Base-by-base conservation (phyloP, 2,797 vertebrate genomes). In the Leptatherina wallacei region DNA sequence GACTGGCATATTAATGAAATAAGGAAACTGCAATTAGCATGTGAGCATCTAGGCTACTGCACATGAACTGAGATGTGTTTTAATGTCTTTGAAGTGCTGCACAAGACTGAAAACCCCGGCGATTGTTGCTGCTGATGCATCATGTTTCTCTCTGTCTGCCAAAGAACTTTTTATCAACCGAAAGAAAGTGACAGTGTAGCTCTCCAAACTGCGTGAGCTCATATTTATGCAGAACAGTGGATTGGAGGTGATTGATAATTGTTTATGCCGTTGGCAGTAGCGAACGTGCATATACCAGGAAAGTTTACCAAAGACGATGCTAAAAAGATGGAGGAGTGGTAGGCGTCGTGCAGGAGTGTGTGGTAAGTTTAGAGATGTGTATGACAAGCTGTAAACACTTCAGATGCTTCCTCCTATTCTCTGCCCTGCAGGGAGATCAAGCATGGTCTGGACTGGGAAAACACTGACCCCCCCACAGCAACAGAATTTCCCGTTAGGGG, bases 181-280 rank as follows among this genome's bases (percentile, higher is more conserved):
- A 88, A 89, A 89, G 78, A 83, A 92, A 85, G 82, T 85, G 88
- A 89, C 76, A 87, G 76, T 71, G 73, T 78, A 61, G 76, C 85
- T 88, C 83, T 77, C 65, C 87, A 91, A 91, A 86, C 75, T 83
- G 81, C 75, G 84, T 88, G 89, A 83, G 85, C 73, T 89, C 86
- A 89, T 93, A 92, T 92, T 88, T 86, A 86, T 89, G 91, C 72
- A 71, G 81, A 95, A 93, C 89, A 89, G 81, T 87, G 83, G 89
- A 93, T 94, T 93, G 92, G 83, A 90, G 91, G 80, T 85, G 92
- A 95, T 82, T 93, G 88, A 94, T 93, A 93, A 93, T 92, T 95
- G 92, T 92, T 94, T 93, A 92, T 93, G 92, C 90, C 93, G 76
- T 84, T 78, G 85, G 88, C 91, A 88, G 84, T 87, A 86, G 92